These are phyloP conservation scores for Diarsia rubi DNA, from an alignment of 2,888 invertebrate species.

Conservation along the genomic window DNA sequence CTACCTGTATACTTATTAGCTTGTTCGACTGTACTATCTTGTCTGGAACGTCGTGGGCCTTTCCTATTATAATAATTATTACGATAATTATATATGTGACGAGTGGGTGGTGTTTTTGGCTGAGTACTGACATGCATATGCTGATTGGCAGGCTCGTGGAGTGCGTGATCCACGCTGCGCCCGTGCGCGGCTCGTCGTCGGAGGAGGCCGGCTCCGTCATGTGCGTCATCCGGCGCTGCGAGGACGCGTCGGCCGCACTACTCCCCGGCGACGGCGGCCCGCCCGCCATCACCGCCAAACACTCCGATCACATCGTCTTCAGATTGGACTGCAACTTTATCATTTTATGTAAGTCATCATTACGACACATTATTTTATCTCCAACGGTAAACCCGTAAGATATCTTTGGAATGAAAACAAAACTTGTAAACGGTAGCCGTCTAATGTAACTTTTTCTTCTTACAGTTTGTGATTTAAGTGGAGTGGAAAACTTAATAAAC, in stretches of 20 bases:
- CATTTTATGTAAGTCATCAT: constrained; percentile 92
- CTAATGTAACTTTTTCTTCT: constrained; percentile 60
- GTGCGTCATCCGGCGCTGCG: constrained; percentile 92
- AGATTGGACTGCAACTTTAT: constrained; percentile 96
- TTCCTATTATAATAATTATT: background rate
- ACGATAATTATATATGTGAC: background rate
- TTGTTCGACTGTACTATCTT: too few species aligned
- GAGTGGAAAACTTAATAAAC: constrained; percentile 90
- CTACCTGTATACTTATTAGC: too few species aligned
- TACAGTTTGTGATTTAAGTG: constrained; percentile 93
- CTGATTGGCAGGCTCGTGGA: constrained; percentile 92
- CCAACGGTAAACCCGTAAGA: background rate
- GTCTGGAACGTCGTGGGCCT: background rate
- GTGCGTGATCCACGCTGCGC: constrained; percentile 92
- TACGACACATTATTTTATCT: constrained; percentile 5
- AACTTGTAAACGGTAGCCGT: background rate
- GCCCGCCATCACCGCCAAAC: constrained; percentile 92
- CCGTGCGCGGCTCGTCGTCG: constrained; percentile 91
- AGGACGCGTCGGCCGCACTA: constrained; percentile 91
- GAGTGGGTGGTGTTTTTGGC: background rate
- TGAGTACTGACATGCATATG: constrained; percentile 16
- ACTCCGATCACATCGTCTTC: constrained; percentile 97
- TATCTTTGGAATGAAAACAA: constrained; percentile 1
- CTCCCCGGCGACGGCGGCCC: constrained; percentile 89
- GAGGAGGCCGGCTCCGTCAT: constrained; percentile 91